Base-by-base conservation (phyloP, 1,140 invertebrate genomes). In the Cyrtorhinus lividipennis region DNA sequence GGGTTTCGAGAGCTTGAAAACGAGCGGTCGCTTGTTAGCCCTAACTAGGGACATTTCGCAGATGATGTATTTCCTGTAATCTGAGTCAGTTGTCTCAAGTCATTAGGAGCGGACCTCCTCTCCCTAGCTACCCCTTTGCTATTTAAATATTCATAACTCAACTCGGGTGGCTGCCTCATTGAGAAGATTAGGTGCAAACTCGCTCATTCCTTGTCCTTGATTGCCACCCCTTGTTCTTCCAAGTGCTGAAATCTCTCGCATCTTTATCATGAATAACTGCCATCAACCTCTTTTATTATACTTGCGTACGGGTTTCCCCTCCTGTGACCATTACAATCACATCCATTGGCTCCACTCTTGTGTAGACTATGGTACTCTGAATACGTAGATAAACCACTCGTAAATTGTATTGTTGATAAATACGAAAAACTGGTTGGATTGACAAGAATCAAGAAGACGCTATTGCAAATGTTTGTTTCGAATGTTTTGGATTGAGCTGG, bases 21-120 rank as follows among this genome's bases (percentile, higher is more conserved):
- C 5, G 30, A 15, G 30, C 5, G 30, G 15, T 5, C 30, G 48
- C 48, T 53, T 53, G 48, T 53, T 53, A 53, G 48, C 20, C n/a
- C 48, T 53, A 53, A 53, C 48, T 53, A 22, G 48, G 48, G 20
- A 53, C 48, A 53, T 53, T 53, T 53, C 48, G 48, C 48, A 22
- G 48, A 53, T 53, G 48, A 53, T 22, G 48, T 53, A 53, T 53
- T 53, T 53, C 48, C 48, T 20, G 48, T 53, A 53, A 53, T 53
- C 48, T 53, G 48, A 53, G 48, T 53, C 48, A 53, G 12, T 53
- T 53, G 48, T 53, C 48, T 53, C 48, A 53, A 53, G 48, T 53
- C 48, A 22, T 53, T 53, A 53, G 20, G 48, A 22, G 48, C 18
- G 48, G 20, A 20, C 48, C 20, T 53, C 48, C 3, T 5, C 20